Evolutionary conservation across 1,140 invertebrate genomes (phyloP).

Genomic region (Musca vetustissima): DNA sequence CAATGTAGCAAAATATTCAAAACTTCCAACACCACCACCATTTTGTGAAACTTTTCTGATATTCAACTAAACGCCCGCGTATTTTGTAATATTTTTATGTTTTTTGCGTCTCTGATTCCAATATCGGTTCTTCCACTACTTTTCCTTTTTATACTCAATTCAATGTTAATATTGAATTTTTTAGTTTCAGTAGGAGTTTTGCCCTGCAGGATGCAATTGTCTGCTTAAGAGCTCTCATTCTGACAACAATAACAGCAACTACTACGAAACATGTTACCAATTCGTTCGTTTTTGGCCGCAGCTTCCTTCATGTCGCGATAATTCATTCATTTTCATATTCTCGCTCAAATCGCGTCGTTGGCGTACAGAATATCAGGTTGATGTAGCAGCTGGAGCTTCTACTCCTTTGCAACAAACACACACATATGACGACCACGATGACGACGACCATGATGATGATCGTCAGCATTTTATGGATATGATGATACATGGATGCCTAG

Average conservation of each 20-base stretch:
- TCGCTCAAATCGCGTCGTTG: too few relatives aligned
- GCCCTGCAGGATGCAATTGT: conserved; percentile 29
- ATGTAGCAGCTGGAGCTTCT: neutral
- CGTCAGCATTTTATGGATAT: neutral
- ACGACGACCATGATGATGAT: too few relatives aligned
- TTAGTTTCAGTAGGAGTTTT: conserved; percentile 30
- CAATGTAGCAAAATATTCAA: too few relatives aligned
- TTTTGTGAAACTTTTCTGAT: neutral
- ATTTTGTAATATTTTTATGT: neutral
- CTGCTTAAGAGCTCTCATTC: conserved; percentile 24
- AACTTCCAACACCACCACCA: too few relatives aligned
- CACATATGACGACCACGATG: conserved; percentile 1
- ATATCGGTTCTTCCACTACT: neutral
- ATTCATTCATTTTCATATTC: too few relatives aligned
- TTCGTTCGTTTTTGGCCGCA: neutral
- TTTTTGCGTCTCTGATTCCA: neutral
- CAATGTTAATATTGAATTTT: conserved; percentile 14
- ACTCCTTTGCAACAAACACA: neutral
- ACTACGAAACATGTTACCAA: neutral
- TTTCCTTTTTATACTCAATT: neutral
- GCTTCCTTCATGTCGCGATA: neutral
- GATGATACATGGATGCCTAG: conserved; percentile 7
- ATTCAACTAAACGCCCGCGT: conserved; percentile 16
- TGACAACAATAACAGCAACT: conserved; percentile 12
- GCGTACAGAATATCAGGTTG: neutral